Evolutionary conservation across 2,113 vertebrate species (phyloP).

Genomic region (Leptobrachium leishanense): DNA sequence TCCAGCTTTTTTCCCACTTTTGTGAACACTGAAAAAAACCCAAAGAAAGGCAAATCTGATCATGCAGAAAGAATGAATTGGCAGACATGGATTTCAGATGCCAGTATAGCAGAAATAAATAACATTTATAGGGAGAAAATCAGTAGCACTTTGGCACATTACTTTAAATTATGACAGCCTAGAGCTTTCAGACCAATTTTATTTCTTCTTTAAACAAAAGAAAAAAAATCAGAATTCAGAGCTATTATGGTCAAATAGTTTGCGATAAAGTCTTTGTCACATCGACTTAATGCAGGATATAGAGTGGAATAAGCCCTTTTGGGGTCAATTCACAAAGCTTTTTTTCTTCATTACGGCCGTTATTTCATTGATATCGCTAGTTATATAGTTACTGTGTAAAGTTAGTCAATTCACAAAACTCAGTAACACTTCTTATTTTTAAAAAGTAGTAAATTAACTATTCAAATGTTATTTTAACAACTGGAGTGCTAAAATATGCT

Average conservation of each 20-base stretch:
- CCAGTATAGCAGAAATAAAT: not conserved
- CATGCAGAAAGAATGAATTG: not conserved
- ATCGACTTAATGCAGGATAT: not conserved
- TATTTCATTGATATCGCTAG: no score
- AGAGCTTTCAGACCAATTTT: not conserved
- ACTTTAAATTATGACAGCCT: not conserved
- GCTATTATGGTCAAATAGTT: not conserved
- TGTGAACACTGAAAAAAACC: constrained; percentile 73
- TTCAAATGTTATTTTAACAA: no score
- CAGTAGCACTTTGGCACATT: not conserved
- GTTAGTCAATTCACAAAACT: no score
- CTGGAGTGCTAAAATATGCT: no score
- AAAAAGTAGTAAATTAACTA: no score
- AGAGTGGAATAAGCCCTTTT: no score
- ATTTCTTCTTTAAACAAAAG: not conserved
- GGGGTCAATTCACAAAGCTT: no score
- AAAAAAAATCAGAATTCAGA: not conserved
- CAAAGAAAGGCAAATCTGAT: not conserved
- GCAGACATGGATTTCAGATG: not conserved
- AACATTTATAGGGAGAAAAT: not conserved
- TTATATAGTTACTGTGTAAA: no score
- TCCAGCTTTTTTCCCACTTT: constrained; percentile 78
- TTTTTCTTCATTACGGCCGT: no score
- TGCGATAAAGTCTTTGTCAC: not conserved
- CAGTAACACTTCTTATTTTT: no score